Evolutionary conservation across 2,888 invertebrate species (phyloP).

Genomic region (Acanthosepion lycidas): DNA sequence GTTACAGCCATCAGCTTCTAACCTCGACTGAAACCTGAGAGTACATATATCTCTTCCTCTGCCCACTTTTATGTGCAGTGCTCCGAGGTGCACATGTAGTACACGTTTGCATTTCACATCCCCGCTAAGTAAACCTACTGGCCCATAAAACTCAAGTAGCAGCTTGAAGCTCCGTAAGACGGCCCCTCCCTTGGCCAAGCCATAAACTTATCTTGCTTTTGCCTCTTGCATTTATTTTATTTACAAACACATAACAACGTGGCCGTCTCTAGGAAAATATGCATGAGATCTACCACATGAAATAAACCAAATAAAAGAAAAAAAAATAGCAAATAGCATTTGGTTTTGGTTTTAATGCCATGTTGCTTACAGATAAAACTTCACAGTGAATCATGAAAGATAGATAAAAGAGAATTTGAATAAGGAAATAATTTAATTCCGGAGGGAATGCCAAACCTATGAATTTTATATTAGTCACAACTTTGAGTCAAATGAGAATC

Average conservation of each 20-base stretch:
- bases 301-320: not conserved
- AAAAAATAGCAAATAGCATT: not conserved
- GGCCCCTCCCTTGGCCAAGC: too few species aligned
- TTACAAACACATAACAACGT: not conserved
- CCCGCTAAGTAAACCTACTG: not conserved
- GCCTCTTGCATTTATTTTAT: too few species aligned
- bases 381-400: not conserved
- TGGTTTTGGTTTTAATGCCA: not conserved
- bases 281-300: not conserved
- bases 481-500: not conserved
- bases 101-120: not conserved
- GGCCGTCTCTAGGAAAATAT: not conserved
- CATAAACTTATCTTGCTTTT: too few species aligned
- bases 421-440: slow-evolving; percentile 33
- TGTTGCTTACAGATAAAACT: slow-evolving; percentile 6
- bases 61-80: not conserved
- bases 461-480: slow-evolving; percentile 33
- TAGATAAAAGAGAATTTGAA: slow-evolving; percentile 33
- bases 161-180: too few species aligned
- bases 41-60: not conserved
- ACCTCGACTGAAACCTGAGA: too few species aligned
- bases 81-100: not conserved
- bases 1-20: too few species aligned
- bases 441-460: not conserved
- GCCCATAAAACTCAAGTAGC: too few species aligned